Conservation (phyloP, 2,888 invertebrate genomes). For the Rotaria socialis region DNA sequence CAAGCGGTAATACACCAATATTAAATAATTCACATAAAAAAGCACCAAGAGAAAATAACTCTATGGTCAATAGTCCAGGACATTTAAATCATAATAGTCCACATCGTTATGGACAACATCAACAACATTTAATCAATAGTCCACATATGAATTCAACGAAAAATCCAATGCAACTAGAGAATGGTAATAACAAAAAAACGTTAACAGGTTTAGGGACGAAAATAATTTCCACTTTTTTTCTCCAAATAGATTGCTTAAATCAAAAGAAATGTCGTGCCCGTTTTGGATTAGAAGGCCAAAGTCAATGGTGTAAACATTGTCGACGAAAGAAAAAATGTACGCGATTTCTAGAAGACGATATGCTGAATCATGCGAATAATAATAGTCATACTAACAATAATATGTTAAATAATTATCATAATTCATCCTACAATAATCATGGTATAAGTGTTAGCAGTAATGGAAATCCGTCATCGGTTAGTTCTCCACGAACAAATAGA, state of each 20-base stretch:
- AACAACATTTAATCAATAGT: not conserved
- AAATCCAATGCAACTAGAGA: slow-evolving; percentile 25
- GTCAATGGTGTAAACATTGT: slow-evolving; percentile 99
- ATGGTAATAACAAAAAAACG: not conserved
- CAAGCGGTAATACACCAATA: slow-evolving; percentile 62
- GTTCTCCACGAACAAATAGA: not conserved
- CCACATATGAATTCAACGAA: not conserved
- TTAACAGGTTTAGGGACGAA: too few species aligned
- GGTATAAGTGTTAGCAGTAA: not conserved
- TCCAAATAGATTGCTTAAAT: slow-evolving; percentile 68
- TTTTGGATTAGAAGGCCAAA: slow-evolving; percentile 95
- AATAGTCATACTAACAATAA: not conserved
- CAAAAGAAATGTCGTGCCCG: slow-evolving; percentile 95
- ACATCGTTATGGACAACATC: not conserved
- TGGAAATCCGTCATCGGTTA: not conserved
- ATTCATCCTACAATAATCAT: not conserved
- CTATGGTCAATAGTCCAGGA: not conserved
- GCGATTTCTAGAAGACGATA: slow-evolving; percentile 53
- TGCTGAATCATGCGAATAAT: not conserved
- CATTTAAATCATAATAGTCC: not conserved
- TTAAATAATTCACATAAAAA: slow-evolving; percentile 27
- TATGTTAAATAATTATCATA: slow-evolving; percentile 1
- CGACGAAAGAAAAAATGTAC: slow-evolving; percentile 63
- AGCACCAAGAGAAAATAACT: slow-evolving; percentile 22
- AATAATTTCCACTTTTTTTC: too few species aligned